Conservation (phyloP, 2,113 vertebrate species). For the Gnathonemus longibarbis region DNA sequence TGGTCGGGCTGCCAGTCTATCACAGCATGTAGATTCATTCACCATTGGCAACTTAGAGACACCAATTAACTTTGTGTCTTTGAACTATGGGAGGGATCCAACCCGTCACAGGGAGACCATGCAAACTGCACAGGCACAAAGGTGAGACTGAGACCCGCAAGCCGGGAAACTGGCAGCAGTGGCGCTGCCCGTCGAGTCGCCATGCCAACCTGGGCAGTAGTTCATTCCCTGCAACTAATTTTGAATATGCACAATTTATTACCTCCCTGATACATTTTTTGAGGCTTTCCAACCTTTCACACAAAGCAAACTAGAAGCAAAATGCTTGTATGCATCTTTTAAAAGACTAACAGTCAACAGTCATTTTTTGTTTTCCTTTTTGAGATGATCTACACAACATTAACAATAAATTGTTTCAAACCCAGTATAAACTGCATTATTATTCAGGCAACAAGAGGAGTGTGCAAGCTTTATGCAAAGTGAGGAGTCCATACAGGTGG, state of each 20-base stretch:
- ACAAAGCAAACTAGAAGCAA: not conserved
- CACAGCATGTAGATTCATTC: not conserved
- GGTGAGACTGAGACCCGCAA: not conserved
- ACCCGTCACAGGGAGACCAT: not conserved
- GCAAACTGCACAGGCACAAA: not conserved
- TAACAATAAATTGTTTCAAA: not conserved
- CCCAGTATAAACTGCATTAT: conserved; percentile 4
- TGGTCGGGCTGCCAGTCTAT: not conserved
- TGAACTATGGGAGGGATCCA: not conserved
- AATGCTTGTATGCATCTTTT: not conserved
- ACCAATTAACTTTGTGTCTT: not conserved
- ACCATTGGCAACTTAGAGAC: not conserved
- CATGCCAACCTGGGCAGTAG: not conserved
- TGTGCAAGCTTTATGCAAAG: conserved; percentile 46
- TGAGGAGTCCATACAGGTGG: conserved; percentile 29
- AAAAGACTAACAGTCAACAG: not conserved
- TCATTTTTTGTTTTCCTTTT: not conserved
- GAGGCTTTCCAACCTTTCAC: not conserved
- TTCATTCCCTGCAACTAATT: not conserved
- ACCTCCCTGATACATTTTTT: not conserved
- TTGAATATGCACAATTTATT: no score
- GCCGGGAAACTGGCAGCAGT: not conserved
- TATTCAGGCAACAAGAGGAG: conserved; percentile 28
- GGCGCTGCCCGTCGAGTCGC: not conserved
- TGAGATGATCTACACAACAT: not conserved